Evolutionary conservation across 2,797 vertebrate genomes (phyloP).

Genomic region (Arvicola amphibius): DNA sequence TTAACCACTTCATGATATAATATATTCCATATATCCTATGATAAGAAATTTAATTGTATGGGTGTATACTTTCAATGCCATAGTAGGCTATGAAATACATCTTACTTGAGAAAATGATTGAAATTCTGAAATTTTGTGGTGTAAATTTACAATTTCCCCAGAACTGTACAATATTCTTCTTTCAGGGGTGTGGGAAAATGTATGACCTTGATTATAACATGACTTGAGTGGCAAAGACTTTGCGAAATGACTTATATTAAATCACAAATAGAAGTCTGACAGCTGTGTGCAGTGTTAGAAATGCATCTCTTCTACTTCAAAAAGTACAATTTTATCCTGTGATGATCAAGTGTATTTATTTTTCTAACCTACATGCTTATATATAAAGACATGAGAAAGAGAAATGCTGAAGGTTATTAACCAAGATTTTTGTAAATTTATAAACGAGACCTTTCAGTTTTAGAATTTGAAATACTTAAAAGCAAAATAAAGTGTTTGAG

Average conservation of each 20-base stretch:
- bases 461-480: constrained; percentile 35
- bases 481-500: background rate
- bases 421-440: constrained; percentile 23
- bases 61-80: background rate
- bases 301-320: background rate
- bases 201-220: background rate
- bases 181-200: background rate
- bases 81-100: background rate
- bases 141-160: background rate
- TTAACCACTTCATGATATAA: background rate
- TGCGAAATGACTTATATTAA: background rate
- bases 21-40: constrained; percentile 1
- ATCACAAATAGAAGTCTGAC: background rate
- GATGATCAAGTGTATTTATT: background rate
- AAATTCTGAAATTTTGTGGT: background rate
- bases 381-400: background rate
- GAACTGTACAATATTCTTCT: background rate
- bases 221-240: constrained; percentile 2
- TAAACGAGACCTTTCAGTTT: constrained; percentile 6
- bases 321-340: background rate
- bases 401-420: constrained; percentile 10
- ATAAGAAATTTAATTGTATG: background rate
- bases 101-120: background rate
- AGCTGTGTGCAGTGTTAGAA: constrained; percentile 24
- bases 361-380: background rate